Percentiles rank a stretch among this genome's conserved stretches.
These are phyloP conservation scores for Typhlichthys subterraneus DNA, from an alignment of 2,797 vertebrate genomes.

Conservation along the genomic window DNA sequence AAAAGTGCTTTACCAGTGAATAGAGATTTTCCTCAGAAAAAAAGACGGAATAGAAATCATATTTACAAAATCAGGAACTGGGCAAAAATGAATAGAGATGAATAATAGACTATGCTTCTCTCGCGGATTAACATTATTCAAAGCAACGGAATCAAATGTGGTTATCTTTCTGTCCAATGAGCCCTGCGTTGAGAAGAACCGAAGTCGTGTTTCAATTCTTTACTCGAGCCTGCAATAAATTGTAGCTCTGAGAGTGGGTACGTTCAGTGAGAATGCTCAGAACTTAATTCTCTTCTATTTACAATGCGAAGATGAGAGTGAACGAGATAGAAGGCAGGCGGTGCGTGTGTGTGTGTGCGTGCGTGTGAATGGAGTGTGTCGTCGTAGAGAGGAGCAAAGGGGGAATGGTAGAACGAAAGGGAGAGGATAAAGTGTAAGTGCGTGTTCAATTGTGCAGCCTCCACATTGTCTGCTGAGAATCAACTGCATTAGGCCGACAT, in stretches of 20 bases:
- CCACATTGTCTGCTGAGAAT: conserved; percentile 65
- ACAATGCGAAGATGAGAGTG: conserved; percentile 75
- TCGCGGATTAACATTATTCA: conserved; percentile 77
- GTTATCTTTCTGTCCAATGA: conserved; percentile 78
- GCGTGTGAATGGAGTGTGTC: conserved; percentile 52
- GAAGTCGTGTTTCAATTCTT: conserved; percentile 73
- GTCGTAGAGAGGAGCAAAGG: conserved; percentile 50
- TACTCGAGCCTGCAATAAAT: conserved; percentile 75
- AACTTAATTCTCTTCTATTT: conserved; percentile 82
- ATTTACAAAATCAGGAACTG: conserved; percentile 79
- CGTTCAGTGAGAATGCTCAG: conserved; percentile 72
- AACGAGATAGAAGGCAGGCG: conserved; percentile 73
- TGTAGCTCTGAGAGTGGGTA: conserved; percentile 68
- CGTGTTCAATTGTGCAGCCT: conserved; percentile 55
- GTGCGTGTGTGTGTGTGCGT: conserved; percentile 55
- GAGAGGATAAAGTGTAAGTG: conserved; percentile 57
- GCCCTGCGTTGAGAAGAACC: conserved; percentile 65
- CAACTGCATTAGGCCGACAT: conserved; percentile 52
- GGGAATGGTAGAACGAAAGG: conserved; percentile 53
- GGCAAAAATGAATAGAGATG: conserved; percentile 73
- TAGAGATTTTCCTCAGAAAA: conserved; percentile 70
- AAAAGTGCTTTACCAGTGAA: conserved; percentile 67
- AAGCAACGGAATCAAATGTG: conserved; percentile 78
- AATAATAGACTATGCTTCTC: conserved; percentile 68
- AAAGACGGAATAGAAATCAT: conserved; percentile 69